Conservation (phyloP, 2,797 vertebrate genomes). For the Coregonus sp. region DNA sequence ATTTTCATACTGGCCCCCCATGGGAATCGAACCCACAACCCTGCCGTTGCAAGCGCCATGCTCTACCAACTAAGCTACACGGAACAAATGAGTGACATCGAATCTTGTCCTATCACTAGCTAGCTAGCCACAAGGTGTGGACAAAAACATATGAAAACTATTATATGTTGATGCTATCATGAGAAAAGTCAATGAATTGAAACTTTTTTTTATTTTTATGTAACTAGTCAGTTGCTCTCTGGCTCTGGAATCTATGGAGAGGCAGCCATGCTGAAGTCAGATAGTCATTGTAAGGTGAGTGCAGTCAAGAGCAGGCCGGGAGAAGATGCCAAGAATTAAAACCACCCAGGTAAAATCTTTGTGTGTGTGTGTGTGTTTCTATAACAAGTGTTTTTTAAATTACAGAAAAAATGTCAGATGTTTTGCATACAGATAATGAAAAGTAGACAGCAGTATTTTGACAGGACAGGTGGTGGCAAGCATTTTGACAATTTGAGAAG, state of each 20-base stretch:
- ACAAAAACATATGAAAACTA: neutral
- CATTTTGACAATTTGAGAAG: neutral
- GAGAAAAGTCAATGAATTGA: neutral
- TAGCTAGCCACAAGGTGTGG: neutral
- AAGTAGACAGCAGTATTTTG: neutral
- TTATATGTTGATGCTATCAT: neutral
- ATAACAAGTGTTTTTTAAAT: neutral
- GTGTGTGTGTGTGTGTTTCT: neutral
- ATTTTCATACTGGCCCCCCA: too few relatives aligned
- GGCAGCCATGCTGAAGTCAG: neutral
- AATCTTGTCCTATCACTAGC: conserved; percentile 35
- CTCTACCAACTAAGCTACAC: too few relatives aligned
- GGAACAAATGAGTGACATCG: neutral
- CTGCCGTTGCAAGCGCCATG: too few relatives aligned
- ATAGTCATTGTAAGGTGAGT: neutral
- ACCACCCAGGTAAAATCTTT: neutral
- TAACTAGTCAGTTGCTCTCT: neutral
- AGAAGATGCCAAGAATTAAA: neutral
- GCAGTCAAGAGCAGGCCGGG: neutral
- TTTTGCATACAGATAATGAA: too few relatives aligned
- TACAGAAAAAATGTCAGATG: too few relatives aligned
- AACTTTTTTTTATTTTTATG: neutral
- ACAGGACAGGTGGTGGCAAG: neutral
- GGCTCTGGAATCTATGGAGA: neutral
- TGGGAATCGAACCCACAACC: too few relatives aligned